Evolutionary conservation across 2,888 invertebrate species (phyloP).

Genomic region (Brenthis daphne): DNA sequence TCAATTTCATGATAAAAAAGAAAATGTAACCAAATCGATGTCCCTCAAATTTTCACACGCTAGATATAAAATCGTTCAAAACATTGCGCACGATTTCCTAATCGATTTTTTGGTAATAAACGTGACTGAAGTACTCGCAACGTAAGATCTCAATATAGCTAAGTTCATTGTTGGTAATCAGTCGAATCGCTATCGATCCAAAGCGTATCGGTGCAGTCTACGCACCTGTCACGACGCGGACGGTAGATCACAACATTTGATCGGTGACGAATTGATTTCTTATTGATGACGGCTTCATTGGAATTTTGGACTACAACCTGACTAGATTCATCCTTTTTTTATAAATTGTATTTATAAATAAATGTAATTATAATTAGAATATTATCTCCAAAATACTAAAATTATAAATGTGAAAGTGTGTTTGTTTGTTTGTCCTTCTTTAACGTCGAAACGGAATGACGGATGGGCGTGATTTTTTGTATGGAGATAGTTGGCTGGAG

Average conservation of each 20-base stretch:
- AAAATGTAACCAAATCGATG: background rate
- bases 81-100: constrained; percentile 52
- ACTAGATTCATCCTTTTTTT: background rate
- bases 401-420: too few species aligned
- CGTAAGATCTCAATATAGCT: constrained; percentile 51
- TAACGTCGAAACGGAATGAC: too few species aligned
- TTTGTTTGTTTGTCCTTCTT: too few species aligned
- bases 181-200: constrained; percentile 63
- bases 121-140: constrained; percentile 64
- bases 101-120: constrained; percentile 66
- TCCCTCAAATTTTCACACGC: constrained; percentile 31
- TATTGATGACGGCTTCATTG: constrained; percentile 70
- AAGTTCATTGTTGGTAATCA: constrained; percentile 72
- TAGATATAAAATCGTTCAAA: constrained; percentile 16
- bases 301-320: constrained; percentile 62
- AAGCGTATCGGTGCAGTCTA: constrained; percentile 55
- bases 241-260: constrained; percentile 72
- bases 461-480: too few species aligned
- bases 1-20: background rate
- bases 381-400: too few species aligned
- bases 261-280: constrained; percentile 74
- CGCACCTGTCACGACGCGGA: constrained; percentile 64
- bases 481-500: too few species aligned
- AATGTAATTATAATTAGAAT: too few species aligned
- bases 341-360: too few species aligned